Base-by-base conservation (phyloP, 2,113 vertebrate genomes). In the Zootoca vivipara region DNA sequence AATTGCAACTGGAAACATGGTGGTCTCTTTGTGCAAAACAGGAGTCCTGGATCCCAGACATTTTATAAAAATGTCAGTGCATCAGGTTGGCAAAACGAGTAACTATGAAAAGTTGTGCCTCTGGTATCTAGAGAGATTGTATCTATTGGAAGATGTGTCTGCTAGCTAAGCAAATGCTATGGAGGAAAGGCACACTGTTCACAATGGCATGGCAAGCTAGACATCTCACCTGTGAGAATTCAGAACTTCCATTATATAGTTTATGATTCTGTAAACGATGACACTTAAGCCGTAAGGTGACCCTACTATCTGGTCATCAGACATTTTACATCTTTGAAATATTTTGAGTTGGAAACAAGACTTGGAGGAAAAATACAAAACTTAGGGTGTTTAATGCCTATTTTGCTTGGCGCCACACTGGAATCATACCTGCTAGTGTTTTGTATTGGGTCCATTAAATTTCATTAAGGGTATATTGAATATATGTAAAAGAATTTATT, bases 151-250 rank as follows among this genome's bases (percentile, higher is more conserved):
- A 94, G n/a, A 80, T 82, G 38, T 2, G 4, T 52, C 38, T 75
- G 24, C 5, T 22, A 33, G 83, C 58, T 91, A 79, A 30, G 86
- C 70, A 87, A 86, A 62, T 58, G 80, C 20, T 64, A 5, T 35
- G 73, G 46, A 89, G 85, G 72, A 78, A 30, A 83, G 85, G 2
- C 6, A 15, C 26, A 13, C 10, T 62, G 67, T 93, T 91, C 80
- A 22, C n/a, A 86, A n/a, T 92, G 77, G 79, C 90, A 87, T 89
- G 77, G 90, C 75, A 85, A 85, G 87, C 92, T 56, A 70, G 91
- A 67, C 64, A 89, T 62, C 69, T 87, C 88, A 79, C 83, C 83
- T 56, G 58, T 83, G 83, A 87, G 86, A 89, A 84, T 85, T 81
- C 90, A 75, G 86, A 90, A 70, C 78, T 92, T 67, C 38, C 38